Base-by-base conservation (phyloP, 2,113 vertebrate genomes). In the Apus apus region DNA sequence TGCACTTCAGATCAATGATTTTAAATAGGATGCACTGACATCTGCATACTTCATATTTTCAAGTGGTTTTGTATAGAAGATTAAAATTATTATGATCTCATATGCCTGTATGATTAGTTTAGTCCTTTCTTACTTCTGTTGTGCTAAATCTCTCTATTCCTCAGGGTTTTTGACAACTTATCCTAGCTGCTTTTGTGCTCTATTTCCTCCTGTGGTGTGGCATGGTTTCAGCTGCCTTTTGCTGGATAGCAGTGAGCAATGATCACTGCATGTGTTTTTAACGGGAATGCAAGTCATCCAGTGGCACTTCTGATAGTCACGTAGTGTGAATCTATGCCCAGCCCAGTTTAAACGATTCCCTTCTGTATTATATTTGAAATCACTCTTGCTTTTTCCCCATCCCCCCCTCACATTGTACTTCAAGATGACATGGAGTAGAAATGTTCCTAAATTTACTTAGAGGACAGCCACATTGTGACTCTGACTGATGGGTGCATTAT, bases 351-450 rank as follows among this genome's bases (percentile, higher is more conserved):
- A 89, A 38, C 34, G 1, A 50, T 57, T 64, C 14, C 11, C 9
- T 29, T 78, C 53, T 38, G 5, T 26, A 13, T 43, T 74, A n/a
- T 2, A 5, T 56, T 70, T 72, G 65, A 85, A 78, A 61, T 36
- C 11, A 67, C 0, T 1, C 22, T 23, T n/a, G 14, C 3, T 1
- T 1, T 5, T 5, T 3, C 1, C 3, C 2, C 3, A 43, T 4
- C 2, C 3, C 8, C 50, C 22, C 8, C 13, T 6, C 25, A 17
- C 14, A 2, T 40, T 51, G 7, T 77, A 34, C 34, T 84, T 51
- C n/a, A 29, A 54, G 45, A 30, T 77, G 51, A 45, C 12, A 27
- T 7, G 5, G 13, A 48, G 16, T 29, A 66, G 61, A 73, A 77
- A 51, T 73, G 11, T 15, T 81, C 18, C 22, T 32, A 51, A 64